These are phyloP conservation scores for Pseudoips prasinana DNA, from an alignment of 2,888 invertebrate species.

Conservation along the genomic window DNA sequence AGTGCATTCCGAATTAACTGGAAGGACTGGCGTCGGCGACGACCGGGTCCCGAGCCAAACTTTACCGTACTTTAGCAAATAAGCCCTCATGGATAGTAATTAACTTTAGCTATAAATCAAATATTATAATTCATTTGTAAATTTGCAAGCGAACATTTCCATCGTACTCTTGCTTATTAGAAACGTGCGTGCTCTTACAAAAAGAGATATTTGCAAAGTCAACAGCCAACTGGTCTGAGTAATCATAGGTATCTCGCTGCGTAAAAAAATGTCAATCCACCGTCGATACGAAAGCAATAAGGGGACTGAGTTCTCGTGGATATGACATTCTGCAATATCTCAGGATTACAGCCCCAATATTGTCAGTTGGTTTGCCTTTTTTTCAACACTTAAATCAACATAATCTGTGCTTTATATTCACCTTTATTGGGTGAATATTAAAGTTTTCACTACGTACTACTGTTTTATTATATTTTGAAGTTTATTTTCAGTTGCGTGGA, in stretches of 20 bases:
- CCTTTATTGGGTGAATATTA: conserved; percentile 39
- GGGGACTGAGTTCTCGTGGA: conserved; percentile 44
- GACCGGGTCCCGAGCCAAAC: conserved; percentile 43
- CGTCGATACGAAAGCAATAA: conserved; percentile 55
- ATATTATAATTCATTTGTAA: not conserved
- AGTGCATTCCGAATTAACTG: conserved; percentile 62
- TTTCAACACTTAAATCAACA: conserved; percentile 62
- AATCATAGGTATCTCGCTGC: conserved; percentile 28
- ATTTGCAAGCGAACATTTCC: no score
- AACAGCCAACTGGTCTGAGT: conserved; percentile 28
- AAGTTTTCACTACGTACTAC: conserved; percentile 31
- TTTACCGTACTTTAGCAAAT: conserved; percentile 38
- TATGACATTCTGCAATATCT: conserved; percentile 69
- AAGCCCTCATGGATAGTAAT: conserved; percentile 24
- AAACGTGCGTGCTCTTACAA: conserved; percentile 35
- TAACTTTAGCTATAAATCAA: conserved; percentile 9
- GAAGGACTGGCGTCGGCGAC: conserved; percentile 42
- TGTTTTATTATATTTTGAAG: conserved; percentile 13
- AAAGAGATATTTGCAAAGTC: conserved; percentile 31
- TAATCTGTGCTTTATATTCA: conserved; percentile 63
- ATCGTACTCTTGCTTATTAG: no score
- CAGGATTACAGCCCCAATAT: conserved; percentile 73
- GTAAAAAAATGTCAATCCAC: conserved; percentile 42
- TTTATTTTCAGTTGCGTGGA: conserved; percentile 61
- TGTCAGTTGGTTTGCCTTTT: conserved; percentile 61